phyloP scores from a whole-genome alignment of 2,797 vertebrate species.

The Vultur gryphus region DNA sequence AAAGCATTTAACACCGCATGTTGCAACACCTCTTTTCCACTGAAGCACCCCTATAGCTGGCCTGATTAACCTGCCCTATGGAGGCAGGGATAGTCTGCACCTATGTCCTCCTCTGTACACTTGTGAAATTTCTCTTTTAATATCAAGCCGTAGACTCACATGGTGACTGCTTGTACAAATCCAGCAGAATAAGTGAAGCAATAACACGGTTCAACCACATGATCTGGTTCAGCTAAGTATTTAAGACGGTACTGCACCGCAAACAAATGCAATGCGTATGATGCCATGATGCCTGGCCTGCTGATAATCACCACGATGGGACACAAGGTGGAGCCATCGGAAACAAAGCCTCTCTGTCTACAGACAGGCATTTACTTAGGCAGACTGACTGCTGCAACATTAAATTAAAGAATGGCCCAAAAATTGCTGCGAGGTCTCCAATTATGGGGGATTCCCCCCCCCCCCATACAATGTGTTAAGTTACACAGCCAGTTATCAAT shows the following conservation, averaged over 20 bases:
- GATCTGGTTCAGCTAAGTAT: not conserved
- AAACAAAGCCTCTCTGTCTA: not conserved
- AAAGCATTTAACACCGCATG: rapidly evolving
- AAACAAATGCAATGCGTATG: rapidly evolving
- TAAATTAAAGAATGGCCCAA: rapidly evolving
- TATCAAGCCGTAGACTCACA: not conserved
- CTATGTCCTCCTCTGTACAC: not conserved
- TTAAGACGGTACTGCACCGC: rapidly evolving
- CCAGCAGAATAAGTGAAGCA: not conserved
- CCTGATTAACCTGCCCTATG: not conserved
- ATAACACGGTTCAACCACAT: not conserved
- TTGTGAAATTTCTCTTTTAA: not conserved
- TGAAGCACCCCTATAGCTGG: not conserved
- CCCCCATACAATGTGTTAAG: not conserved
- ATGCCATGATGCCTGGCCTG: not conserved
- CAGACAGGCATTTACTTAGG: not conserved
- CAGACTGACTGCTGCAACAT: not conserved
- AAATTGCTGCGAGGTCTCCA: not conserved
- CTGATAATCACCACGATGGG: not conserved
- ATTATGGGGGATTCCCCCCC: not conserved
- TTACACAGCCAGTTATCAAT: not conserved
- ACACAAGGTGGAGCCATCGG: conserved; percentile 32
- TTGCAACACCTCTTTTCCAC: not conserved
- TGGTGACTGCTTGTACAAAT: not conserved
- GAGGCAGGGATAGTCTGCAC: not conserved